Conservation (phyloP, 2,888 invertebrate genomes). For the Noctua fimbriata region DNA sequence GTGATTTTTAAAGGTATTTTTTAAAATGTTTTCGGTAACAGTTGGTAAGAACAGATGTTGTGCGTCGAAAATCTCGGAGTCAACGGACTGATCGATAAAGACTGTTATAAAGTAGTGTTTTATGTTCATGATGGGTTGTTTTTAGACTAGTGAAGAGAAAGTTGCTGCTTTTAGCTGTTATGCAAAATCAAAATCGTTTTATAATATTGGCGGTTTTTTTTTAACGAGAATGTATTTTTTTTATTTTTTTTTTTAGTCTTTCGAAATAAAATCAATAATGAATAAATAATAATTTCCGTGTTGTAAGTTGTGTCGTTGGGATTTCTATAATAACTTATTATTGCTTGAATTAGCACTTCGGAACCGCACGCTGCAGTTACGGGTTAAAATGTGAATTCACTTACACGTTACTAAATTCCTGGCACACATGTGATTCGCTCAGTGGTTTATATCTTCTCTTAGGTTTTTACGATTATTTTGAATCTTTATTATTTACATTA, state of each 20-base stretch:
- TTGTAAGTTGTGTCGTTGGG: background rate
- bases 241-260: background rate
- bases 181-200: background rate
- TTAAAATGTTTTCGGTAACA: conserved; percentile 58
- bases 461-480: background rate
- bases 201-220: background rate
- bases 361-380: conserved; percentile 36
- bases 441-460: background rate
- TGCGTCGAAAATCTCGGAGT: conserved; percentile 59
- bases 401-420: conserved; percentile 24
- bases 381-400: conserved; percentile 29
- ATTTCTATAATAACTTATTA: conserved; percentile 9
- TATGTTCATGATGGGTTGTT: conserved; percentile 1
- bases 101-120: conserved; percentile 26
- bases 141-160: conserved; percentile 30
- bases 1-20: conserved; percentile 70
- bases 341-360: conserved; percentile 18
- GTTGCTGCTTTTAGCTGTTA: background rate
- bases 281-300: background rate
- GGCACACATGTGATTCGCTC: conserved; percentile 9
- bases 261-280: background rate
- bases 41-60: conserved; percentile 61
- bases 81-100: conserved; percentile 50
- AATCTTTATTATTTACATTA: background rate
- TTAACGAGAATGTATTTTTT: background rate